These are phyloP conservation scores for Lutjanus campechanus DNA, from an alignment of 2,797 vertebrate genomes.

Conservation along the genomic window DNA sequence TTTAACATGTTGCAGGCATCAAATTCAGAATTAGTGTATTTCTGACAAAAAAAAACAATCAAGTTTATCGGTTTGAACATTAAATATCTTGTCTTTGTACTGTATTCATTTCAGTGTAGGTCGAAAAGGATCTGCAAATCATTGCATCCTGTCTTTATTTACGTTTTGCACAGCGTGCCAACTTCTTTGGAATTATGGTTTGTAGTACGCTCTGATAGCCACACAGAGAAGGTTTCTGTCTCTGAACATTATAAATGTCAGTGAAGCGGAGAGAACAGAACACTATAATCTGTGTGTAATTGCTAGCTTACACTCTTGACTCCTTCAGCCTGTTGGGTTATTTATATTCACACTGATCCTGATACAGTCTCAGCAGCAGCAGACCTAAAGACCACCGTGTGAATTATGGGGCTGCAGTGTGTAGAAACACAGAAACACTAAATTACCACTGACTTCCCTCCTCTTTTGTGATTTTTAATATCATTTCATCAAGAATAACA, in stretches of 20 bases:
- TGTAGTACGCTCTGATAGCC: background rate
- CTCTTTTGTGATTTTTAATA: background rate
- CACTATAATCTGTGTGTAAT: slow-evolving; percentile 49
- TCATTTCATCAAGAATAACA: background rate
- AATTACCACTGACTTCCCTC: background rate
- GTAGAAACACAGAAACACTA: background rate
- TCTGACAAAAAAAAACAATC: too few species aligned
- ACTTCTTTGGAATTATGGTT: background rate
- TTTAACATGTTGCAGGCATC: too few species aligned
- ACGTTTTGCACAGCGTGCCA: too few species aligned
- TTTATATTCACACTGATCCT: slow-evolving; percentile 37
- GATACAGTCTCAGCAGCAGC: background rate
- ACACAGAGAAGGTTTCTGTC: background rate
- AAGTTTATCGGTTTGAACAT: too few species aligned
- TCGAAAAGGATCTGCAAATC: too few species aligned
- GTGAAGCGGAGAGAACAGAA: slow-evolving; percentile 6
- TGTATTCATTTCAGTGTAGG: too few species aligned
- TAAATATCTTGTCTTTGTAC: too few species aligned
- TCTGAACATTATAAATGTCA: background rate
- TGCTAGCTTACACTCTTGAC: slow-evolving; percentile 32
- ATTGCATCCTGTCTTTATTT: too few species aligned
- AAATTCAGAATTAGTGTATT: too few species aligned
- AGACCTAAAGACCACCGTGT: background rate
- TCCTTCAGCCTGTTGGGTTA: slow-evolving; percentile 16
- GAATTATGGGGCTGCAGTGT: background rate